Conservation (phyloP, 2,888 invertebrate genomes). For the Troilus luridus region DNA sequence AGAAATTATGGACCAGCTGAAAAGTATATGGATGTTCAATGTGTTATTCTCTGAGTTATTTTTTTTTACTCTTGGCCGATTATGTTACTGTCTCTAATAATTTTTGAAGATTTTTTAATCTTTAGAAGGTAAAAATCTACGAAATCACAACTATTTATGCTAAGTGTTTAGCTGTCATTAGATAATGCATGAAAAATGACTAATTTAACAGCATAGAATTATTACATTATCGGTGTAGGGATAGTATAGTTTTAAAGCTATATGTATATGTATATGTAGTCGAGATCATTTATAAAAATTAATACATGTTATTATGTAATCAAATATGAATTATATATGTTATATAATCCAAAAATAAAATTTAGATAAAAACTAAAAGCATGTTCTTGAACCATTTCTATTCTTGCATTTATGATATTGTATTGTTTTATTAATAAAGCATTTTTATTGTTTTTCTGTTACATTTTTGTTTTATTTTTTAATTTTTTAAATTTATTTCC, state of each 20-base stretch:
- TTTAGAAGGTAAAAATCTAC: neutral
- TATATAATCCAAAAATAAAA: slow-evolving; percentile 49
- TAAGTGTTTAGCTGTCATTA: slow-evolving; percentile 47
- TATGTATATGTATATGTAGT: slow-evolving; percentile 41
- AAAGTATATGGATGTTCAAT: neutral
- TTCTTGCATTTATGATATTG: slow-evolving; percentile 37
- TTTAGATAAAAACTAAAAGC: slow-evolving; percentile 29
- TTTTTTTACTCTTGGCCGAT: neutral
- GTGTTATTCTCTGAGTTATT: neutral
- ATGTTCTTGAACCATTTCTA: slow-evolving; percentile 34
- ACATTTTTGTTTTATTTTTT: neutral
- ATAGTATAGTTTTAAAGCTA: slow-evolving; percentile 36
- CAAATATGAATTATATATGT: slow-evolving; percentile 49
- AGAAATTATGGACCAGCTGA: slow-evolving; percentile 2
- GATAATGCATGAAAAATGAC: slow-evolving; percentile 49
- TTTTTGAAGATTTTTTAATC: neutral
- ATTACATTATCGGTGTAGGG: slow-evolving; percentile 53
- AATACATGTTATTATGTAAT: slow-evolving; percentile 46
- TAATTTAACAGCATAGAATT: slow-evolving; percentile 11
- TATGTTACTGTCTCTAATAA: neutral
- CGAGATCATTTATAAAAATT: slow-evolving; percentile 32
- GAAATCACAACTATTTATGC: slow-evolving; percentile 38
- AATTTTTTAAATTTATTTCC: neutral
- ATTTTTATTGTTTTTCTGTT: slow-evolving; percentile 37
- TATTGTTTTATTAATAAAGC: slow-evolving; percentile 41